Evolutionary conservation across 2,888 invertebrate species (phyloP).

Genomic region (Cheilosia variabilis): DNA sequence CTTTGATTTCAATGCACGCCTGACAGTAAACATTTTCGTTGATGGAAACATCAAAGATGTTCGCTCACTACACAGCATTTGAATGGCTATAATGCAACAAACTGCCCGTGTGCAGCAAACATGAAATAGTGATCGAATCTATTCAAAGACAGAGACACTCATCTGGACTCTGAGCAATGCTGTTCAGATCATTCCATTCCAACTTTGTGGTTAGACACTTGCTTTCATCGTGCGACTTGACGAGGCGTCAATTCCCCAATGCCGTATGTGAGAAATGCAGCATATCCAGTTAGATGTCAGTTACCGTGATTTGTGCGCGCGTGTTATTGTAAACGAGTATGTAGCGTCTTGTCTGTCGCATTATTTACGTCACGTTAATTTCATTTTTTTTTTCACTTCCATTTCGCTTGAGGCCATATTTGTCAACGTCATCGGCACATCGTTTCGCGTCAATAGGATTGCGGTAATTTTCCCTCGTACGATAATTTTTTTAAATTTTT

Average conservation of each 20-base stretch:
- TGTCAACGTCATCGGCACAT: constrained; percentile 10
- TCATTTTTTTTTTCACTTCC: constrained; percentile 6
- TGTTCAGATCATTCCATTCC: constrained; percentile 21
- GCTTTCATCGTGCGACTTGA: constrained; percentile 12
- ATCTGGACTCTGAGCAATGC: neutral
- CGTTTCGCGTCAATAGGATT: constrained; percentile 16
- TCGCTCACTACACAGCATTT: neutral
- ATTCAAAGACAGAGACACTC: constrained; percentile 26
- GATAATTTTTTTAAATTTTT: neutral
- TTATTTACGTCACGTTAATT: constrained; percentile 29
- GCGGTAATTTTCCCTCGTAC: neutral
- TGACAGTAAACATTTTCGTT: constrained; percentile 15
- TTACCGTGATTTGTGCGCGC: constrained; percentile 32
- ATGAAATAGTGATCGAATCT: constrained; percentile 16
- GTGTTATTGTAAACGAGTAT: constrained; percentile 7
- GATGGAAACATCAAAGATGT: constrained; percentile 33
- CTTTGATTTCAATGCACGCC: neutral
- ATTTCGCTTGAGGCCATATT: constrained; percentile 32
- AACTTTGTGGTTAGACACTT: constrained; percentile 20
- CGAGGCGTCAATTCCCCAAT: constrained; percentile 41
- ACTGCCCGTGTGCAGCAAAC: neutral
- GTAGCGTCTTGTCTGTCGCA: constrained; percentile 11
- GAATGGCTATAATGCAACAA: constrained; percentile 2
- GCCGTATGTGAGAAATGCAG: constrained; percentile 10
- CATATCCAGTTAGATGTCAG: constrained; percentile 33